Base-by-base conservation (phyloP, 2,888 invertebrate species). In the Artemia sinica region DNA sequence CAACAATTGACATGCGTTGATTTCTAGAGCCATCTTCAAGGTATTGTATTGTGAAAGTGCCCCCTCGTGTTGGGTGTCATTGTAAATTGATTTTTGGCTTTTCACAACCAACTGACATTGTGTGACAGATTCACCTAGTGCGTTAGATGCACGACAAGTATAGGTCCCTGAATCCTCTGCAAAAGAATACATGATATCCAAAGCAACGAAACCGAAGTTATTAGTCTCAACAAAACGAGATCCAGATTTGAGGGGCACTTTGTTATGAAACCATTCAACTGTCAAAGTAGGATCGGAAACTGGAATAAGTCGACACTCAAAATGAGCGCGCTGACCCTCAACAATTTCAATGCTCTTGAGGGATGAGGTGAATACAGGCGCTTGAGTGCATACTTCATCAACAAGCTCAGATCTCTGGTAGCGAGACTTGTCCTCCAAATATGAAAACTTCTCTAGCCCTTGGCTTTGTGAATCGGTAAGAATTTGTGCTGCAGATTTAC, bases 131-230 rank as follows among this genome's bases (percentile, higher is more conserved):
- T 93, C 90, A 63, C 97, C 97, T 14, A 91, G 82, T 68, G 87
- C 87, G 75, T 96, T 98, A 68, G 85, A 86, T 2, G 96, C 94
- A 75, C 91, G 85, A 77, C 93, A 91, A 0, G 94, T 95, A 77
- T 97, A 98, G 0, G 88, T 89, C 66, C 97, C 98, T 14, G 91
- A 88, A 81, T 98, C 97, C 77, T 97, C 97, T 10, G 95, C 91
- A 75, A 94, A 86, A 71, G 92, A 89, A 74, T 94, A 89, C 82
- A 94, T 85, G 74, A 98, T 94, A 76, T 98, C 97, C 70, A 98
- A 81, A 48, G 95, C 92, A 13, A 96, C 95, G 77, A 93, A 97
- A 65, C 97, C 97, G 77, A 98, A 97, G 79, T 92, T 96, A 76
- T 94, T 91, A 10, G 92, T 91, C 79, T 95, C 92, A 12, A 91